phyloP scores from a whole-genome alignment of 1,140 invertebrate species.

The Macrostomum lignano region DNA sequence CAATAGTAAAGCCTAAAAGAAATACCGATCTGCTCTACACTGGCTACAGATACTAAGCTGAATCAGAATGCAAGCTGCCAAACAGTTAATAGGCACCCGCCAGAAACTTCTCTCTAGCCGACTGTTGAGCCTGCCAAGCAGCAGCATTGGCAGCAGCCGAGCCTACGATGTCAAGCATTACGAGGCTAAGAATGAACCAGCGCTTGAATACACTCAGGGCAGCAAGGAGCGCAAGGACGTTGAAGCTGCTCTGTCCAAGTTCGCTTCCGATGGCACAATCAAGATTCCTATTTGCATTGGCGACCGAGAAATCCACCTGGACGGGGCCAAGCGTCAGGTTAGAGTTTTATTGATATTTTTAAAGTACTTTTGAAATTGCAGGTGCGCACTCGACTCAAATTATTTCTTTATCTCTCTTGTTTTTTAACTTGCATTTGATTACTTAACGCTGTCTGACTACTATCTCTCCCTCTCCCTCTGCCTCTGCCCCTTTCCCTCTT shows the following conservation, averaged over 20 bases:
- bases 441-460: too few species aligned
- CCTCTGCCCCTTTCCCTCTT: too few species aligned
- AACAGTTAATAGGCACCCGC: too few species aligned
- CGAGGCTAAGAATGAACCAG: neutral
- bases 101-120: too few species aligned
- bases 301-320: neutral
- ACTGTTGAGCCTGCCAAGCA: too few species aligned
- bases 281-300: slow-evolving; percentile 1
- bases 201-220: neutral
- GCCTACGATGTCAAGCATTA: too few species aligned
- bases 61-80: too few species aligned
- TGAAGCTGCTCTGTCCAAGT: neutral
- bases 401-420: neutral
- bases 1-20: too few species aligned
- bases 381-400: neutral
- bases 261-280: neutral
- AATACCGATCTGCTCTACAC: too few species aligned
- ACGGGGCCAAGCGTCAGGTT: neutral
- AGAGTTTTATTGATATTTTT: neutral
- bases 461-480: too few species aligned
- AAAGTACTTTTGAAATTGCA: neutral
- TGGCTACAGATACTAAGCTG: too few species aligned
- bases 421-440: neutral
- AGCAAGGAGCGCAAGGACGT: neutral
- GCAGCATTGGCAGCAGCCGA: too few species aligned